A percentile compares a stretch with the other conserved stretches of the same genome.
Evolutionary conservation across 2,888 invertebrate genomes (phyloP).

Genomic region (Pteria penguin): DNA sequence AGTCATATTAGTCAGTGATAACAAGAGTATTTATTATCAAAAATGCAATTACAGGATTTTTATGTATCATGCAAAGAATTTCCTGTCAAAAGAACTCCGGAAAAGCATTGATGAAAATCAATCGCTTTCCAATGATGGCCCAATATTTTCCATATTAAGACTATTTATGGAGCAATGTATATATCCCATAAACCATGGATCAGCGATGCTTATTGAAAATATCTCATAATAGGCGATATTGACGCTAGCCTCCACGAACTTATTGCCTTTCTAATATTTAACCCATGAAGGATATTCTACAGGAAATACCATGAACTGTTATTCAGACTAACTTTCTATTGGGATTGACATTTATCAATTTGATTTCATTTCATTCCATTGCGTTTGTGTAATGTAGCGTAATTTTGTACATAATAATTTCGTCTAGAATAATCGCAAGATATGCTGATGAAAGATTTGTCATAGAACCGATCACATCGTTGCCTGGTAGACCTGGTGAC

Average conservation of each 20-base stretch:
- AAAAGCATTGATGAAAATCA: conserved; percentile 26
- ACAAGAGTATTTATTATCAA: conserved; percentile 37
- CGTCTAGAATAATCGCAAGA: too few relatives aligned
- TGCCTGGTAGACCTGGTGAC: too few relatives aligned
- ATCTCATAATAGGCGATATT: conserved; percentile 35
- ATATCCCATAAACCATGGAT: conserved; percentile 36
- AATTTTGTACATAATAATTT: background rate
- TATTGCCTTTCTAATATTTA: background rate
- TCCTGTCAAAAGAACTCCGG: conserved; percentile 30
- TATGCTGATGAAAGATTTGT: too few relatives aligned
- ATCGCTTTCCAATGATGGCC: conserved; percentile 23
- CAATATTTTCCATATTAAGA: conserved; percentile 36
- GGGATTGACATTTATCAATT: background rate
- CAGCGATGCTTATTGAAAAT: conserved; percentile 31
- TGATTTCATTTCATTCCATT: background rate
- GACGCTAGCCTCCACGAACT: background rate
- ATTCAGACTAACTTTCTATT: background rate
- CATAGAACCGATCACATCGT: too few relatives aligned
- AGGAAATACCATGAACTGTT: background rate
- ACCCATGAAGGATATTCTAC: background rate
- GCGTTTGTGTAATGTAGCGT: background rate
- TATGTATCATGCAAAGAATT: conserved; percentile 27
- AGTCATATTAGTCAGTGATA: conserved; percentile 16
- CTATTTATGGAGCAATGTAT: conserved; percentile 17
- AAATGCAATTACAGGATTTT: conserved; percentile 39